Evolutionary conservation across 2,888 invertebrate species (phyloP), one percentile per base, ranked within the genome.

Genomic region (Ophion costatus): DNA sequence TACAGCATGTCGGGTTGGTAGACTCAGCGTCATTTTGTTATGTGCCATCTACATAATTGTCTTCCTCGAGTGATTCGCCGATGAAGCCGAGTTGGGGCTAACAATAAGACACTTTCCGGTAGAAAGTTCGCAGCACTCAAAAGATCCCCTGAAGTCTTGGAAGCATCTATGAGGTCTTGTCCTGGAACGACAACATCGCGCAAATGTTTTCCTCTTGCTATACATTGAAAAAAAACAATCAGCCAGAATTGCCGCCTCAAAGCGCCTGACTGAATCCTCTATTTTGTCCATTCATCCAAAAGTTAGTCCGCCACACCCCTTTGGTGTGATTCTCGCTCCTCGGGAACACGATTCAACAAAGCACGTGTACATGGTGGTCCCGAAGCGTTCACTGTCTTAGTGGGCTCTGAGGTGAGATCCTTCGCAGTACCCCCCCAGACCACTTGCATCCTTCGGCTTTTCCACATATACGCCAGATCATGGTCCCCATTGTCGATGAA

Each of bases 231-330:
- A 17, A 24, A 38, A 57, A n/a, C 17, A 79, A 51, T 57, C 64
- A 70, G 75, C 63, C 22, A n/a, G 42, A 63, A 20, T 45, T 64
- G 29, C 20, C 33, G 38, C 38, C 59, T 33, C 45, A 45, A 29
- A 24, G 10, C 51, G 45, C 66, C 42, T 33, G 24, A 59, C 66
- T 11, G 17, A 66, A 59, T 51, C 59, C 69, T 66, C 61, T 70
- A 63, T 88, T 88, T 87, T 61, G 64, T 79, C 17, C 89, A 88
- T 88, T 89, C 89, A 88, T 86, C 85, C 86, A 73, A 77, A 77
- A 82, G 82, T 86, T 64, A 70, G 10, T 67, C 67, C 22, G 88
- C 87, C 90, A 88, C 91, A 89, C 91, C 91, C 90, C 87, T 82
- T 69, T 61, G 33, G 59, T 83, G 78, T 71, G 75, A 33, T 38